Evolutionary conservation across 2,888 invertebrate species (phyloP).

Genomic region (Escarpia spicata): DNA sequence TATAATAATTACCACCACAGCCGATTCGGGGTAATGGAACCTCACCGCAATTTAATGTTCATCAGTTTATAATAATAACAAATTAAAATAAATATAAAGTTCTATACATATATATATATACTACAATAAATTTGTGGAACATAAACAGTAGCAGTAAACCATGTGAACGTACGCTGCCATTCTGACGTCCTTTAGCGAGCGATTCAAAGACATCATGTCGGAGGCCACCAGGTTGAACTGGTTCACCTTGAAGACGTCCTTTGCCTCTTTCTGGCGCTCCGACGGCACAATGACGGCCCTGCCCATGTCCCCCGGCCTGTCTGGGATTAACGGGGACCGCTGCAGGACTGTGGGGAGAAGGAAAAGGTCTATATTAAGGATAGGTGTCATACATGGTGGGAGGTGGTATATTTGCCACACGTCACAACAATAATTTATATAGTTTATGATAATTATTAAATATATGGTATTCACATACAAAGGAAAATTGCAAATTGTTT

Average conservation of each 20-base stretch:
- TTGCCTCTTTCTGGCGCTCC: conserved; percentile 86
- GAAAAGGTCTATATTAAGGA: background rate
- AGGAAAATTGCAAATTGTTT: background rate
- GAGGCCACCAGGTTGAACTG: conserved; percentile 98
- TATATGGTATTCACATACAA: background rate
- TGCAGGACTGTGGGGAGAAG: background rate
- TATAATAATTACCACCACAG: no score
- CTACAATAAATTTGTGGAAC: background rate
- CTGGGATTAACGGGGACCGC: conserved; percentile 60
- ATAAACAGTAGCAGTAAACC: background rate
- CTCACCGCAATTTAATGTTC: no score
- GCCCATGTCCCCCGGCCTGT: conserved; percentile 90
- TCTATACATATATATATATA: no score
- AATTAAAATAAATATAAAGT: no score
- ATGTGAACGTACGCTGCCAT: conserved; percentile 79
- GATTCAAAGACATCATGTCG: conserved; percentile 95
- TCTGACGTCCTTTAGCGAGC: conserved; percentile 92
- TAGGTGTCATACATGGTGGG: background rate
- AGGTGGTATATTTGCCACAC: background rate
- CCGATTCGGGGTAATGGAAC: no score
- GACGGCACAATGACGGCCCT: conserved; percentile 87
- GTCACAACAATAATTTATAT: no score
- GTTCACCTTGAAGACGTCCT: conserved; percentile 96
- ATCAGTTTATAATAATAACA: no score
- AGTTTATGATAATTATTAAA: background rate